Evolutionary conservation across 2,888 invertebrate genomes (phyloP).

Genomic region (Perdita meconis): DNA sequence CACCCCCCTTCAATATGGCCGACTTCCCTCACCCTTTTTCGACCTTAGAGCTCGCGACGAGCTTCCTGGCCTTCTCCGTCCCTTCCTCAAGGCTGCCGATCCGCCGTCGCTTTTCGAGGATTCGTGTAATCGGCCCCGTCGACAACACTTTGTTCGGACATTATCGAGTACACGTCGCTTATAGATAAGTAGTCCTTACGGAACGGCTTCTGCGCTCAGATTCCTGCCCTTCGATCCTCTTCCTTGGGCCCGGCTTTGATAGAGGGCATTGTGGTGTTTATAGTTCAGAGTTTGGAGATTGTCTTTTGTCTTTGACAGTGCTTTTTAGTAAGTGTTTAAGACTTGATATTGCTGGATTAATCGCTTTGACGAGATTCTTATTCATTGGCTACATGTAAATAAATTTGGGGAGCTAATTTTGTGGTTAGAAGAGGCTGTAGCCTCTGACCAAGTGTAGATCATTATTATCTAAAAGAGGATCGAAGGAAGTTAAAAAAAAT

Average conservation of each 20-base stretch:
- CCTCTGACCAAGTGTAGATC: too few relatives aligned
- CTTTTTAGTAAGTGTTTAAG: too few relatives aligned
- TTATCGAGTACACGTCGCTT: slow-evolving; percentile 80
- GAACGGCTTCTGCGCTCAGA: slow-evolving; percentile 72
- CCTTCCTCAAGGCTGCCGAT: slow-evolving; percentile 38
- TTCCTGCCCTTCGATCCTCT: neutral
- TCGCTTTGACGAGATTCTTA: too few relatives aligned
- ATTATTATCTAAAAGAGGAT: too few relatives aligned
- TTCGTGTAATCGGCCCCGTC: slow-evolving; percentile 74
- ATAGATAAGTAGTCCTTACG: slow-evolving; percentile 75
- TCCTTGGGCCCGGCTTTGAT: neutral
- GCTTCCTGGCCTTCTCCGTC: slow-evolving; percentile 42
- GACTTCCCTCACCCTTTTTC: slow-evolving; percentile 73
- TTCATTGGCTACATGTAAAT: too few relatives aligned
- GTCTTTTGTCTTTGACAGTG: too few relatives aligned
- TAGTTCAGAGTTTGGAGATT: too few relatives aligned
- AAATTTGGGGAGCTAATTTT: too few relatives aligned
- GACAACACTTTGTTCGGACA: slow-evolving; percentile 79
- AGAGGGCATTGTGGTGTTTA: neutral
- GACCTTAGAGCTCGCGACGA: slow-evolving; percentile 58
- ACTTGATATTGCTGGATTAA: too few relatives aligned
- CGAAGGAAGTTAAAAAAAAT: too few relatives aligned
- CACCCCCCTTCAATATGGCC: slow-evolving; percentile 79
- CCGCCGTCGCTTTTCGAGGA: slow-evolving; percentile 72
- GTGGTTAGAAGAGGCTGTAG: too few relatives aligned